phyloP scores from a whole-genome alignment of 2,888 invertebrate genomes.

The Drosophila mercatorum region DNA sequence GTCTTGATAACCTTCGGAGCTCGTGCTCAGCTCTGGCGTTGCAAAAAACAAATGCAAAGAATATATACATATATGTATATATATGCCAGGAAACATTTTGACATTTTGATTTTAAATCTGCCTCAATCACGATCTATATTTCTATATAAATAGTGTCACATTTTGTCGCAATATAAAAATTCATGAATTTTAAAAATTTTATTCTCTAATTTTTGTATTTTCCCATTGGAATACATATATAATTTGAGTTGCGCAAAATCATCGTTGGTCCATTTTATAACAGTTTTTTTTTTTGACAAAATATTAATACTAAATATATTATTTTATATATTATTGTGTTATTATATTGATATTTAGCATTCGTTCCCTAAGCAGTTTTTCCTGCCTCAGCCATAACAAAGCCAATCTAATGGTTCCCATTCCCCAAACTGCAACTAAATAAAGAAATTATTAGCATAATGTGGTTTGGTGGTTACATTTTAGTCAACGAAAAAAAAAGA shows the following conservation, averaged over 20 bases:
- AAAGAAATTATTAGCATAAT: slow-evolving; percentile 33
- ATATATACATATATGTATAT: slow-evolving; percentile 15
- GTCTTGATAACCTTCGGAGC: slow-evolving; percentile 55
- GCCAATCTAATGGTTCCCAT: not conserved
- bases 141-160: too few species aligned
- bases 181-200: too few species aligned
- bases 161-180: too few species aligned
- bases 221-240: too few species aligned
- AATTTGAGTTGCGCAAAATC: too few species aligned
- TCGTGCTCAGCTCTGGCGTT: slow-evolving; percentile 30
- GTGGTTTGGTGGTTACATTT: slow-evolving; percentile 40
- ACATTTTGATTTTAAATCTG: slow-evolving; percentile 46
- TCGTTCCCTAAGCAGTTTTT: not conserved
- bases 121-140: not conserved
- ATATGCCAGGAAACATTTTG: slow-evolving; percentile 51
- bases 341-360: too few species aligned
- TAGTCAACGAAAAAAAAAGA: not conserved
- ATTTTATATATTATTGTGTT: too few species aligned
- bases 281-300: too few species aligned
- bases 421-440: not conserved
- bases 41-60: slow-evolving; percentile 34
- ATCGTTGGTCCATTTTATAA: too few species aligned
- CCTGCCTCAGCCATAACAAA: not conserved
- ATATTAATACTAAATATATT: too few species aligned
- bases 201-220: too few species aligned